These are phyloP conservation scores for Schizothorax lantsangensis DNA, from an alignment of 2,797 vertebrate species.

Conservation along the genomic window DNA sequence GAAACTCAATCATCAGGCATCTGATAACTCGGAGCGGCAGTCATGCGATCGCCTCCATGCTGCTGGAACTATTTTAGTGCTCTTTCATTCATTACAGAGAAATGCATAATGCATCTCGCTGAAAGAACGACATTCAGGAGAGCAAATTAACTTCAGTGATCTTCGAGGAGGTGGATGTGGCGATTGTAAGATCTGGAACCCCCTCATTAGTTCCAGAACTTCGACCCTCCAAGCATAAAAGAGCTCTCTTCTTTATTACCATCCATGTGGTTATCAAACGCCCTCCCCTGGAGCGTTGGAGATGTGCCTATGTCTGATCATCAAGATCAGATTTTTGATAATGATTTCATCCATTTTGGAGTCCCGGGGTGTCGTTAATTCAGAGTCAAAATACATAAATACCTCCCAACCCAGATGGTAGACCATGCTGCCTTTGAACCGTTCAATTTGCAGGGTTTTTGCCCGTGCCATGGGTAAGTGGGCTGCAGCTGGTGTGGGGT, in stretches of 20 bases:
- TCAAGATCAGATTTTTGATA: constrained; percentile 54
- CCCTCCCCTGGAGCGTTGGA: constrained; percentile 1
- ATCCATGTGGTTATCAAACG: constrained; percentile 46
- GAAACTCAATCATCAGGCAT: constrained; percentile 46
- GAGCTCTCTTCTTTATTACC: constrained; percentile 47
- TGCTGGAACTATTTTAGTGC: constrained; percentile 44
- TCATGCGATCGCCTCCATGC: constrained; percentile 37
- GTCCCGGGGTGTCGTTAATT: constrained; percentile 53
- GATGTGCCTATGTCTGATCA: constrained; percentile 44
- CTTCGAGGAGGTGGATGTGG: constrained; percentile 27
- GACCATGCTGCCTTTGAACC: constrained; percentile 75
- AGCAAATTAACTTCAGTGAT: constrained; percentile 53
- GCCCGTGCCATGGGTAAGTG: constrained; percentile 78
- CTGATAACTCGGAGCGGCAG: constrained; percentile 41
- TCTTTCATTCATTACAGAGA: constrained; percentile 48
- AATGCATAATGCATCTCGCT: constrained; percentile 50
- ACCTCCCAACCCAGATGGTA: constrained; percentile 78
- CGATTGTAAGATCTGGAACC: constrained; percentile 26
- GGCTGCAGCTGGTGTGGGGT: constrained; percentile 76
- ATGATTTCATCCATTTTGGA: constrained; percentile 51
- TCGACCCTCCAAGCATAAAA: constrained; percentile 42
- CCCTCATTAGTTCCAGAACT: constrained; percentile 49
- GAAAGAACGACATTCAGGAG: constrained; percentile 42
- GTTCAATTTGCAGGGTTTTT: constrained; percentile 80
- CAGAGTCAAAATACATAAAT: constrained; percentile 60